Evolutionary conservation across 2,797 vertebrate species (phyloP).

Genomic region (Cyprinella venusta): DNA sequence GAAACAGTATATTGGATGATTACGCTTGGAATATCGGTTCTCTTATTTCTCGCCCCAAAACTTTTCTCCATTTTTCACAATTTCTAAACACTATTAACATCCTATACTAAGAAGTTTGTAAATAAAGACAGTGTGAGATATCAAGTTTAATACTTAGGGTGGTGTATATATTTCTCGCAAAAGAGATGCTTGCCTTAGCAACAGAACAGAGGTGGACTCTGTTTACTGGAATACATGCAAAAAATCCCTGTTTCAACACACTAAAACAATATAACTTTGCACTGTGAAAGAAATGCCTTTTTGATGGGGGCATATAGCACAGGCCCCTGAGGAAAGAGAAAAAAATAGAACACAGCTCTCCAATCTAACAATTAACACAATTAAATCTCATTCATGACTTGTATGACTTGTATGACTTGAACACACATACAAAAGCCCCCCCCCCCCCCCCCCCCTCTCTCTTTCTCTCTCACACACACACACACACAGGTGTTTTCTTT

Average conservation of each 20-base stretch:
- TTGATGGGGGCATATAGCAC: constrained; percentile 6
- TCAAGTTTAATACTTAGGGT: not conserved
- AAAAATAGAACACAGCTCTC: constrained; percentile 23
- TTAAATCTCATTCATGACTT: constrained; percentile 42
- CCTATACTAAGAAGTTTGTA: too few relatives aligned
- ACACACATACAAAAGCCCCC: not conserved
- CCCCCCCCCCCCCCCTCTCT: not conserved
- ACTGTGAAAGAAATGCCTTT: constrained; percentile 1
- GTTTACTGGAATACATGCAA: not conserved
- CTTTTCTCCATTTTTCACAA: not conserved
- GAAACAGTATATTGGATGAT: not conserved
- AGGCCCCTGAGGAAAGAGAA: constrained; percentile 23
- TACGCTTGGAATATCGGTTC: not conserved
- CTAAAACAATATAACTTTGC: constrained; percentile 19
- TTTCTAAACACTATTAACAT: not conserved
- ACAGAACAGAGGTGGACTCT: not conserved
- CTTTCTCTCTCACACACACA: not conserved
- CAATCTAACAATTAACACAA: constrained; percentile 41
- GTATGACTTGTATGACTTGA: too few relatives aligned
- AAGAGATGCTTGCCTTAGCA: not conserved
- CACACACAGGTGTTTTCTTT: not conserved
- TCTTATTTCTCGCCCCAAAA: not conserved
- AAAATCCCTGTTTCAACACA: not conserved
- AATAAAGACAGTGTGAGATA: too few relatives aligned
- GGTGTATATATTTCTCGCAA: not conserved